These are phyloP conservation scores for Galeruca laticollis DNA, from an alignment of 2,888 invertebrate species.

Conservation along the genomic window DNA sequence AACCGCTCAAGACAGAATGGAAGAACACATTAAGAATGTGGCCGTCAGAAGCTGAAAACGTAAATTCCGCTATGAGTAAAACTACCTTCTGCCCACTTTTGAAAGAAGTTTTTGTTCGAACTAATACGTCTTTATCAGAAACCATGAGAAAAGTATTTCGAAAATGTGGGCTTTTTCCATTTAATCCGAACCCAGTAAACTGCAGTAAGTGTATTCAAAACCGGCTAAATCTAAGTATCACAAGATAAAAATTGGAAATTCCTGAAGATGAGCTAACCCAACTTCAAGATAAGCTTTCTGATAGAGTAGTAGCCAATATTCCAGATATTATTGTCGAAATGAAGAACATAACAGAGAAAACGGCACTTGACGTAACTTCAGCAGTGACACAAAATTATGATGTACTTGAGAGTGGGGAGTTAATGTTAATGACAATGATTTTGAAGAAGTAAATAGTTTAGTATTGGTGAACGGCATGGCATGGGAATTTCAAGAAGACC, in stretches of 20 bases:
- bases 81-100: slow-evolving; percentile 2
- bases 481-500: not conserved
- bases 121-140: not conserved
- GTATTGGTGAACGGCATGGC: not conserved
- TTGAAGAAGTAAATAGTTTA: not conserved
- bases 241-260: too few relatives aligned
- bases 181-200: not conserved
- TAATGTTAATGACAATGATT: too few relatives aligned
- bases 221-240: too few relatives aligned
- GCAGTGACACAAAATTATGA: too few relatives aligned
- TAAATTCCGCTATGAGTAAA: not conserved
- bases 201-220: too few relatives aligned
- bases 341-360: not conserved
- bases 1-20: not conserved
- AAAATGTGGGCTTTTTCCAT: not conserved
- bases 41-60: not conserved
- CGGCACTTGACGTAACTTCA: too few relatives aligned
- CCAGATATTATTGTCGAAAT: too few relatives aligned
- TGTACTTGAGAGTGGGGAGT: too few relatives aligned
- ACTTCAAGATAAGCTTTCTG: too few relatives aligned
- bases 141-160: not conserved
- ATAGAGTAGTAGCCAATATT: too few relatives aligned
- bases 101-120: slow-evolving; percentile 2
- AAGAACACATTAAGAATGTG: not conserved
- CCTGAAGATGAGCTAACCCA: too few relatives aligned